A percentile compares a stretch with the other conserved stretches of the same genome.
Evolutionary conservation across 2,797 vertebrate species (phyloP).

Genomic region (Limosa lapponica): DNA sequence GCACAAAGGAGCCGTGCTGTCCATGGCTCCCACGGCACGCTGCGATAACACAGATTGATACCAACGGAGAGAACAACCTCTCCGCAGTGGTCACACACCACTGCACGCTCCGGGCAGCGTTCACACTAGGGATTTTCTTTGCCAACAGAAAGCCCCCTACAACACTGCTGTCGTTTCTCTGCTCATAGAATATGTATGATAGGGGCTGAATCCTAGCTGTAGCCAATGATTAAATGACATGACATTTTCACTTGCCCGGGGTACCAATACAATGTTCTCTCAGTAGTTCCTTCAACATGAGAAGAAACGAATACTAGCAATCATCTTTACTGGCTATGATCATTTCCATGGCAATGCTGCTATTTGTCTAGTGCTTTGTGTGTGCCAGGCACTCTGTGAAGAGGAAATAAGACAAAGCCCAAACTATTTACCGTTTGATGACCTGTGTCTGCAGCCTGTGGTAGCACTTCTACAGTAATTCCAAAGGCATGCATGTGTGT

Average conservation of each 20-base stretch:
- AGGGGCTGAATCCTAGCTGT: neutral
- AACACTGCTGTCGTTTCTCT: neutral
- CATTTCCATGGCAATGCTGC: conserved; percentile 48
- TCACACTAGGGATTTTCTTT: neutral
- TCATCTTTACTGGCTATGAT: neutral
- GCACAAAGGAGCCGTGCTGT: neutral
- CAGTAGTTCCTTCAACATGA: neutral
- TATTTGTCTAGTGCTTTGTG: neutral
- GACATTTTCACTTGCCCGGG: neutral
- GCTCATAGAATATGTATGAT: neutral
- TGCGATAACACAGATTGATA: neutral
- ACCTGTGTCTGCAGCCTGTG: neutral
- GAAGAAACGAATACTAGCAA: neutral
- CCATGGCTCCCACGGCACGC: neutral
- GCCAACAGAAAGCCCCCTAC: neutral
- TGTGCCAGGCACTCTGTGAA: neutral
- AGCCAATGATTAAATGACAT: neutral
- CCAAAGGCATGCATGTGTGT: neutral
- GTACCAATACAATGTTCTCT: neutral
- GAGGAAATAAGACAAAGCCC: neutral
- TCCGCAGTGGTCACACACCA: neutral
- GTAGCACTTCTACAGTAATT: neutral
- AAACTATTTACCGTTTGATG: neutral
- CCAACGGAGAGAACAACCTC: neutral
- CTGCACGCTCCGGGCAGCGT: neutral